These are phyloP conservation scores for Phragmatobia fuliginosa DNA, from an alignment of 2,888 invertebrate genomes.

Conservation along the genomic window DNA sequence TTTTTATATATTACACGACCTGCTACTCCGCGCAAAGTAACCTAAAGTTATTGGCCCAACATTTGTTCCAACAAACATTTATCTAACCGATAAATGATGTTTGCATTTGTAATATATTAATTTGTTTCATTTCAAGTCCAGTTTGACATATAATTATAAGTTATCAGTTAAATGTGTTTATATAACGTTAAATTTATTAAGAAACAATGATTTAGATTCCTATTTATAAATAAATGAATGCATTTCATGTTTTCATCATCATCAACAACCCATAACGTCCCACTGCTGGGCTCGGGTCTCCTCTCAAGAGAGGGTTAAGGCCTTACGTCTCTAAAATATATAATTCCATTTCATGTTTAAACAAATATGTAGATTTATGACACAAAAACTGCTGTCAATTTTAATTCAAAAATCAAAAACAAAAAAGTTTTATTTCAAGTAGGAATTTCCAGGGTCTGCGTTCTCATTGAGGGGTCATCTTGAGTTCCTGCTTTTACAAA, in stretches of 20 bases:
- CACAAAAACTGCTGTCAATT: neutral
- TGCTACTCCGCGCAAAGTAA: neutral
- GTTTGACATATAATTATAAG: conserved; percentile 54
- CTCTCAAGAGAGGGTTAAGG: too few species aligned
- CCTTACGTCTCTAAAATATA: too few species aligned
- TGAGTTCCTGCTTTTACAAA: too few species aligned
- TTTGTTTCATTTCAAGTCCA: conserved; percentile 42
- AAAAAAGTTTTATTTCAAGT: too few species aligned
- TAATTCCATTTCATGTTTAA: conserved; percentile 1
- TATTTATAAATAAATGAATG: neutral
- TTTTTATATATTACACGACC: too few species aligned
- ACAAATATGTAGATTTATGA: conserved; percentile 23
- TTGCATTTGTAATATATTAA: conserved; percentile 53
- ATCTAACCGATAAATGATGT: conserved; percentile 51
- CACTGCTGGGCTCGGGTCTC: too few species aligned
- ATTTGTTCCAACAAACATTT: conserved; percentile 45
- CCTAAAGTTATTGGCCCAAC: neutral
- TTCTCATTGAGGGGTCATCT: too few species aligned
- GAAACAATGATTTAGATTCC: conserved; percentile 15
- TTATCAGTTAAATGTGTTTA: conserved; percentile 6
- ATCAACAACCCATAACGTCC: too few species aligned
- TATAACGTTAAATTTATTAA: conserved; percentile 47
- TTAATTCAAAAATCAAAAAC: too few species aligned
- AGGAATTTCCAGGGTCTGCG: too few species aligned
- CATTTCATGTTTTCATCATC: too few species aligned